These are phyloP conservation scores for Callyntrura sp. DNA, from an alignment of 2,888 invertebrate species.

Conservation along the genomic window DNA sequence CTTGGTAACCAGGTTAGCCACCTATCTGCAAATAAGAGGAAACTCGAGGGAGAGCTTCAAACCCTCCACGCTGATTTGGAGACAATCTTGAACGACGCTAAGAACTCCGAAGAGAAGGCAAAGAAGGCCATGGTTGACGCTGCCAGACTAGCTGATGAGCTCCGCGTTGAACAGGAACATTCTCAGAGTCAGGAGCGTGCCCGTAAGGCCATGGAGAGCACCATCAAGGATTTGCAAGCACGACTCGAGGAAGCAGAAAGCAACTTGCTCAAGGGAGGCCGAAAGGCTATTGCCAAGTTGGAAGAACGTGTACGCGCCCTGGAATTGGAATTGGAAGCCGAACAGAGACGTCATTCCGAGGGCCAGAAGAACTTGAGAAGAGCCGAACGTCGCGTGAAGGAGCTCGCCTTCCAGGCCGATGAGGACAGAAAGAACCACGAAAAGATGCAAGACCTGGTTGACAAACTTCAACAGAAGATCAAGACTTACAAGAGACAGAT, in stretches of 20 bases:
- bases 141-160: constrained; percentile 88
- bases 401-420: constrained; percentile 85
- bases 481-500: constrained; percentile 85
- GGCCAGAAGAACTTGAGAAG: constrained; percentile 87
- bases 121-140: constrained; percentile 87
- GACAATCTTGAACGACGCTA: constrained; percentile 81
- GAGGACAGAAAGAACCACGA: constrained; percentile 89
- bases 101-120: constrained; percentile 85
- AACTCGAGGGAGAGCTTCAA: constrained; percentile 99
- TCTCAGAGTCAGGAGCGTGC: constrained; percentile 87
- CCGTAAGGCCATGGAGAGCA: constrained; percentile 87
- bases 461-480: constrained; percentile 88
- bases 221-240: constrained; percentile 87
- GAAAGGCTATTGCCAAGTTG: constrained; percentile 87
- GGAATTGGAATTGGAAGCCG: constrained; percentile 88
- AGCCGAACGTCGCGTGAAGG: constrained; percentile 86
- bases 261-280: constrained; percentile 87
- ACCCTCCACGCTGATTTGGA: constrained; percentile 93
- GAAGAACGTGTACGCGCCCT: constrained; percentile 87
- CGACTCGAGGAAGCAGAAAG: constrained; percentile 87
- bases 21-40: constrained; percentile 99
- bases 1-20: constrained; percentile 97
- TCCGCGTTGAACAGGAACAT: constrained; percentile 88
- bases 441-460: constrained; percentile 88
- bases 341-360: constrained; percentile 87